phyloP scores from a whole-genome alignment of 2,113 vertebrate species.

The Synodontis membranacea region DNA sequence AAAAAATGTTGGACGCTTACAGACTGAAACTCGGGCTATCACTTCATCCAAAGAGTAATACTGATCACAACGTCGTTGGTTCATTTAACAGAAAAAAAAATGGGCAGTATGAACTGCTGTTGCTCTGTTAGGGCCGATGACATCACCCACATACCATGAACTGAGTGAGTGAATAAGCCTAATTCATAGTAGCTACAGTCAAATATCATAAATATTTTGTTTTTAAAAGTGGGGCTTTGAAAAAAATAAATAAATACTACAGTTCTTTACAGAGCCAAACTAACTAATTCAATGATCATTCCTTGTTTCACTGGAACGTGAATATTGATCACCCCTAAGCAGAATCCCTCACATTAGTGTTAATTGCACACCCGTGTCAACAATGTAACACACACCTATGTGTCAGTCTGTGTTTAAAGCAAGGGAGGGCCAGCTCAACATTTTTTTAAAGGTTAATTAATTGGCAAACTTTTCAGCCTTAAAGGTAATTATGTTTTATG shows the following conservation, averaged over 20 bases:
- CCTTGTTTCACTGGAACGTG: slow-evolving; percentile 20
- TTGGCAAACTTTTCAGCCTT: background rate
- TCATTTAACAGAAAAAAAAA: background rate
- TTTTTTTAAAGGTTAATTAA: slow-evolving; percentile 22
- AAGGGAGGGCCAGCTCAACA: slow-evolving; percentile 5
- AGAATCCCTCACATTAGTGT: slow-evolving; percentile 39
- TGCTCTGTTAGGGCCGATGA: slow-evolving; percentile 30
- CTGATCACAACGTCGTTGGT: background rate
- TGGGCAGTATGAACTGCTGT: slow-evolving; percentile 42
- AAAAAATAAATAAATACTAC: background rate
- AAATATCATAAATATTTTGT: background rate
- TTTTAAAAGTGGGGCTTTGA: background rate
- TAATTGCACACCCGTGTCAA: slow-evolving; percentile 52
- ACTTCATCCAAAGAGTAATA: background rate
- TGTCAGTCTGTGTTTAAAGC: slow-evolving; percentile 46
- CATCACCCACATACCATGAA: slow-evolving; percentile 42
- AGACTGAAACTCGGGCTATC: background rate
- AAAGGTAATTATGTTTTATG: background rate
- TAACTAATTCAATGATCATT: background rate
- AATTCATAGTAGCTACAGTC: slow-evolving; percentile 11
- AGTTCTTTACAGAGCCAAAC: background rate
- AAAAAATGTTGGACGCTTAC: background rate
- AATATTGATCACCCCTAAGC: slow-evolving; percentile 11
- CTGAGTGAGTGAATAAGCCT: slow-evolving; percentile 47
- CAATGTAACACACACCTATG: slow-evolving; percentile 52